phyloP scores from a whole-genome alignment of 1,140 invertebrate genomes.

The Agrilus planipennis region DNA sequence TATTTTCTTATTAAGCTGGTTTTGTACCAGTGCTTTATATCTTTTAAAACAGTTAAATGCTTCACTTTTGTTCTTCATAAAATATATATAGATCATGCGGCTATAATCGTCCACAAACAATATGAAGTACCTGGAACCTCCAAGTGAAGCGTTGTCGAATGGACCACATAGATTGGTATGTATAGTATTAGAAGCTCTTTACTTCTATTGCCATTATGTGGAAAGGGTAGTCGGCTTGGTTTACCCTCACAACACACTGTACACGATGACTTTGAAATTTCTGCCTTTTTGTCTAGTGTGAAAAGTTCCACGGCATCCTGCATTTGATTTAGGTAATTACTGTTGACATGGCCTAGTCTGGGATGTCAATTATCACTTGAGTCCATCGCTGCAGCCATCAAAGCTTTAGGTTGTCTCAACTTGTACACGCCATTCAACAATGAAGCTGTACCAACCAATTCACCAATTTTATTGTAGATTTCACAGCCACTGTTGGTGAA shows the following conservation, averaged over 20 bases:
- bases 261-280: constrained; percentile 9
- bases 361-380: constrained; percentile 11
- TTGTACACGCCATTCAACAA: constrained; percentile 21
- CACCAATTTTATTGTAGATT: constrained; percentile 15
- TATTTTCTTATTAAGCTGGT: constrained; percentile 19
- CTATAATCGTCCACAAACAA: constrained; percentile 31
- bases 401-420: constrained; percentile 10
- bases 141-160: constrained; percentile 14
- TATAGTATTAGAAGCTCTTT: background rate
- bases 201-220: constrained; percentile 5
- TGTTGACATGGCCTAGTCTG: constrained; percentile 23
- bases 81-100: constrained; percentile 23
- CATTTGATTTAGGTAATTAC: constrained; percentile 11
- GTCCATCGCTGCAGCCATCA: constrained; percentile 2
- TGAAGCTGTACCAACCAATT: constrained; percentile 9
- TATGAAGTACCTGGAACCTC: constrained; percentile 21
- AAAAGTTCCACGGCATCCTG: constrained; percentile 14
- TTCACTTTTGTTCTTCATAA: constrained; percentile 13
- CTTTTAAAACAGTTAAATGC: constrained; percentile 16
- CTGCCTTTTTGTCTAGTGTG: constrained; percentile 1
- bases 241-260: constrained; percentile 22
- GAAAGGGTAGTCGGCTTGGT: constrained; percentile 15
- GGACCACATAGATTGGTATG: constrained; percentile 17
- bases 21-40: constrained; percentile 14
- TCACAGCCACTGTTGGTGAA: constrained; percentile 13